phyloP scores from a whole-genome alignment of 2,113 vertebrate genomes.

The Glaucomys volans region DNA sequence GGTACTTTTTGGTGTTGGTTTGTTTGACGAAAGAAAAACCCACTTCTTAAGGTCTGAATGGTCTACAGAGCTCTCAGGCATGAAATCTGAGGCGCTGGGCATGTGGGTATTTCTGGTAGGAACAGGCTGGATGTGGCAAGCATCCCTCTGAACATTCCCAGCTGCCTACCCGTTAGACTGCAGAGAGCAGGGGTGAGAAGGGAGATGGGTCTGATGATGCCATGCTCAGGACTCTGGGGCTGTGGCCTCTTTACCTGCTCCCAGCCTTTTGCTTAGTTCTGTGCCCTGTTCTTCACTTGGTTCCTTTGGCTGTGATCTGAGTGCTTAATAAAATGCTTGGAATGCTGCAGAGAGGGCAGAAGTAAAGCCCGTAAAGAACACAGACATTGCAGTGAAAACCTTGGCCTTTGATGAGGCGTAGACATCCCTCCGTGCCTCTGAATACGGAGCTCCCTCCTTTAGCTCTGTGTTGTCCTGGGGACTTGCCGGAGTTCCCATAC shows the following conservation, averaged over 20 bases:
- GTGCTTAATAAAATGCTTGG: neutral
- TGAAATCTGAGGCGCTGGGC: neutral
- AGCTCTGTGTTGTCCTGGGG: constrained; percentile 64
- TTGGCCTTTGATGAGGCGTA: neutral
- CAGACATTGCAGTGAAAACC: neutral
- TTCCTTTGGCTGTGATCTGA: neutral
- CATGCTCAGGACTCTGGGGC: fast-evolving
- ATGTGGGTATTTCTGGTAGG: neutral
- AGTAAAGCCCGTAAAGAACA: neutral
- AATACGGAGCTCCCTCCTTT: constrained; percentile 26
- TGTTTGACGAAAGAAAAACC: constrained; percentile 45
- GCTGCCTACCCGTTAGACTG: no score
- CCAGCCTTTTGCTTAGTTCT: neutral
- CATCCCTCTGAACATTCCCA: neutral
- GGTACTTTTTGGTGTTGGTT: constrained; percentile 48
- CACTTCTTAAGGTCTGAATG: neutral
- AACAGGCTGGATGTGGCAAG: neutral
- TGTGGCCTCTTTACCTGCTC: neutral
- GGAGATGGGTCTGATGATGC: no score
- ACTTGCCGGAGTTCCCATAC: constrained; percentile 23
- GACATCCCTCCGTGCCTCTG: neutral
- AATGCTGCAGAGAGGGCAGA: constrained; percentile 47
- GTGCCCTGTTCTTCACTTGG: neutral
- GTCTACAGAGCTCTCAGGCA: neutral
- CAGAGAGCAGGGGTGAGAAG: neutral